Base-by-base conservation (phyloP, 2,888 invertebrate species). In the Dynastes maya region DNA sequence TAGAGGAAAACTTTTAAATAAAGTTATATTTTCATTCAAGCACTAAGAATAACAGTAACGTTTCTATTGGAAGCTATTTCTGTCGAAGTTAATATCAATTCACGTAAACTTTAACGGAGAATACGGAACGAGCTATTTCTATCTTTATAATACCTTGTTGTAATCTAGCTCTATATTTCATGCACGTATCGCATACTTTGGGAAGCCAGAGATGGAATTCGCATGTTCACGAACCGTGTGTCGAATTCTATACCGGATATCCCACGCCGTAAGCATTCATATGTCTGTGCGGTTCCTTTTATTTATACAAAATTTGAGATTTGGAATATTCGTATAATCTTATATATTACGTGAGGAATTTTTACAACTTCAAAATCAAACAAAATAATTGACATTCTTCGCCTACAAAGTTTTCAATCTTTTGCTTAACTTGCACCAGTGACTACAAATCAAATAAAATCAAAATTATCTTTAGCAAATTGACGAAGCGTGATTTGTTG, bases 81-180 rank as follows among this genome's bases (percentile, higher is more conserved):
- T 55, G 13, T 55, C 55, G 55, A 55, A 55, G 16, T 22, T 55
- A 16, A 4, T 55, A 55, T 55, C 55, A 55, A n/a, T 55, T 55
- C 1, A 16, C 16, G 55, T 55, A 22, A 55, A 55, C 55, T 55
- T 16, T 55, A 13, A n/a, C 13, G 3, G 55, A 55, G 55, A 55
- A 55, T 55, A 55, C 22, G 55, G 22, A 2, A 55, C 4, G 16
- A n/a, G 16, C 22, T 55, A n/a, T n/a, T 55, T 55, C n/a, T 22
- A 55, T n/a, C 45, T 55, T 55, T 55, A 55, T 55, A 55, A 55
- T 55, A 55, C 55, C 55, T 55, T 2, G 55, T 55, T 22, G 11
- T 55, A 55, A 55, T 55, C 16, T n/a, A n/a, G 55, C 6, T 55
- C 55, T 11, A 55, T n/a, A 55, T 55, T 55, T 55, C 55, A 22